phyloP scores from a whole-genome alignment of 2,113 vertebrate species.

The Myiagra hebetior region DNA sequence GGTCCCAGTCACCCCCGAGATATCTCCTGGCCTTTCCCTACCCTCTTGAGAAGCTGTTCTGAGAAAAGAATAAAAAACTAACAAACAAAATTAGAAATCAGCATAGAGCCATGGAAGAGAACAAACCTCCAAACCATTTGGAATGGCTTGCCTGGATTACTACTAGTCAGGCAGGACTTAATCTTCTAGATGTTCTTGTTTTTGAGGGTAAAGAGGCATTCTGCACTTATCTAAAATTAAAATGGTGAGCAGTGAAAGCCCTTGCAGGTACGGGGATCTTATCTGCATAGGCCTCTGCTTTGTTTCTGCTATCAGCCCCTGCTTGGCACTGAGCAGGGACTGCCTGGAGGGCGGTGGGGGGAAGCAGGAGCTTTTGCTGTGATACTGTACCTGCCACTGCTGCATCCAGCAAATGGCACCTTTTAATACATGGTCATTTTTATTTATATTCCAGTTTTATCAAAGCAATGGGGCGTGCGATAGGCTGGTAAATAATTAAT shows the following conservation, averaged over 20 bases:
- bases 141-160: constrained; percentile 48
- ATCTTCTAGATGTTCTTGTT: constrained; percentile 26
- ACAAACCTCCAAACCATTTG: neutral
- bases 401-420: neutral
- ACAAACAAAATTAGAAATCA: neutral
- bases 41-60: neutral
- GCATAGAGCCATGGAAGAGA: constrained; percentile 1
- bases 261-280: constrained; percentile 45
- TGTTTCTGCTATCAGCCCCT: neutral
- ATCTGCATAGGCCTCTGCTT: constrained; percentile 19
- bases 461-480: constrained; percentile 31
- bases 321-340: neutral
- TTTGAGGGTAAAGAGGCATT: constrained; percentile 55
- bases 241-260: constrained; percentile 26
- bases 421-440: constrained; percentile 33
- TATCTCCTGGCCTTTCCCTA: neutral
- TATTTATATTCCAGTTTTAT: constrained; percentile 55
- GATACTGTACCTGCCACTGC: neutral
- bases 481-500: constrained; percentile 46
- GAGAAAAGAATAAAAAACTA: neutral
- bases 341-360: rapidly evolving
- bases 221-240: constrained; percentile 68
- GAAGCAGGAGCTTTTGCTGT: neutral
- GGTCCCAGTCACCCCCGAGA: neutral
- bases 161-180: constrained; percentile 24